Evolutionary conservation across 2,888 invertebrate species (phyloP).

Genomic region (Merodon equestris): DNA sequence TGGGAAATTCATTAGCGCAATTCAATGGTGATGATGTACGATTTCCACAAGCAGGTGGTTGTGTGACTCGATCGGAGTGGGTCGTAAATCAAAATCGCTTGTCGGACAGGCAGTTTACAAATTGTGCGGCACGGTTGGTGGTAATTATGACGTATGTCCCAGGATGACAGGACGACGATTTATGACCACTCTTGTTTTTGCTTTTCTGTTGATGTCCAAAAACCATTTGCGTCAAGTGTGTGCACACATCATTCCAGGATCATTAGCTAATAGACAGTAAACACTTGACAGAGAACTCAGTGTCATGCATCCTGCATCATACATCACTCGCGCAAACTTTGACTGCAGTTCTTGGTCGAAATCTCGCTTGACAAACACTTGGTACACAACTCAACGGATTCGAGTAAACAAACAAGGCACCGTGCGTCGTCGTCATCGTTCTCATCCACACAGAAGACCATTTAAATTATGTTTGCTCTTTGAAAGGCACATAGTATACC

Average conservation of each 20-base stretch:
- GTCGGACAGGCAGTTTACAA: conserved; percentile 57
- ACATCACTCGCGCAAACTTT: conserved; percentile 56
- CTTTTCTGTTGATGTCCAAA: too few species aligned
- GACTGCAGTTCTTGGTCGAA: conserved; percentile 54
- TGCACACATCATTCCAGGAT: conserved; percentile 60
- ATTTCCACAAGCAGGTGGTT: conserved; percentile 45
- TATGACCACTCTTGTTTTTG: conserved; percentile 48
- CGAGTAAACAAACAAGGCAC: conserved; percentile 45
- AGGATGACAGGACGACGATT: conserved; percentile 43
- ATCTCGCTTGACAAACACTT: conserved; percentile 59
- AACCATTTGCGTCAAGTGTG: too few species aligned
- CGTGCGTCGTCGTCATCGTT: background rate
- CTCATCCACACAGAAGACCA: conserved; percentile 23
- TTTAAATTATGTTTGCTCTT: conserved; percentile 61
- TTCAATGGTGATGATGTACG: conserved; percentile 49
- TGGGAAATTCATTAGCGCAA: conserved; percentile 66
- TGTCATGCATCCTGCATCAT: conserved; percentile 21
- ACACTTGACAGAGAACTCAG: conserved; percentile 52
- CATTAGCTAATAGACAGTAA: conserved; percentile 68
- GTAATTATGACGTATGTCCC: conserved; percentile 61
- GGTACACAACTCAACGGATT: conserved; percentile 15
- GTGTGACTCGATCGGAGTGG: conserved; percentile 31
- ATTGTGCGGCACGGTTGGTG: conserved; percentile 43
- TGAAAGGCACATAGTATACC: background rate
- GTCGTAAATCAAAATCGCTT: conserved; percentile 65